Evolutionary conservation across 1,140 invertebrate genomes (phyloP), one percentile per base, ranked within the genome.

Genomic region (Paracyclopina nana): DNA sequence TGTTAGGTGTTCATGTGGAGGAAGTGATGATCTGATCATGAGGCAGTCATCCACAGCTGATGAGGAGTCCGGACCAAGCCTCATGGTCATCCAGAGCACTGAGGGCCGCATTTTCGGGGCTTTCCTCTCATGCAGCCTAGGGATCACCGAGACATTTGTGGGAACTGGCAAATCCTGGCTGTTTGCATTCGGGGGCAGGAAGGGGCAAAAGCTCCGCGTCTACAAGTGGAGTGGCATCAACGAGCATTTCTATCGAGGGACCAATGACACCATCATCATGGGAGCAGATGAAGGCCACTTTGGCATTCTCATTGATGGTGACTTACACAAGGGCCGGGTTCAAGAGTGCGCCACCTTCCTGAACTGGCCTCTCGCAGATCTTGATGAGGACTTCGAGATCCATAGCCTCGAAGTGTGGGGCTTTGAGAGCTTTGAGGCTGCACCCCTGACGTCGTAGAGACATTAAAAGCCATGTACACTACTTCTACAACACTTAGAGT

Each of bases 171-270:
- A 48, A 22, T 48, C 45, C 12, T 48, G 25, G 25, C 25, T 48
- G 2, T 48, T 48, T 26, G 14, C 40, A 6, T 30, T 8, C 29
- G 6, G 8, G 24, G 40, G 24, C 6, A 22, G 40, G 40, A 22
- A 42, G 40, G 14, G 24, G 14, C n/a, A 22, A 6, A 27, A 27
- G 6, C 12, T 48, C 14, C n/a, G 3, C 4, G 45, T 12, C 1
- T 26, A 29, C 16, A 16, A 22, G n/a, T 48, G 45, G 45, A 28
- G 25, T 9, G 28, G 28, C 12, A 48, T 48, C 25, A 48, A 48
- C 30, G 45, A 48, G 12, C 30, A 48, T 28, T 48, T 48, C 27
- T 48, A n/a, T 22, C 27, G 30, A 48, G 45, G 45, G 29, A 14
- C 27, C 8, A n/a, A 5, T 16, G 27, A 30, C 25, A 14, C 22